phyloP scores from a whole-genome alignment of 2,888 invertebrate genomes.

The Drosophila melanosoma region DNA sequence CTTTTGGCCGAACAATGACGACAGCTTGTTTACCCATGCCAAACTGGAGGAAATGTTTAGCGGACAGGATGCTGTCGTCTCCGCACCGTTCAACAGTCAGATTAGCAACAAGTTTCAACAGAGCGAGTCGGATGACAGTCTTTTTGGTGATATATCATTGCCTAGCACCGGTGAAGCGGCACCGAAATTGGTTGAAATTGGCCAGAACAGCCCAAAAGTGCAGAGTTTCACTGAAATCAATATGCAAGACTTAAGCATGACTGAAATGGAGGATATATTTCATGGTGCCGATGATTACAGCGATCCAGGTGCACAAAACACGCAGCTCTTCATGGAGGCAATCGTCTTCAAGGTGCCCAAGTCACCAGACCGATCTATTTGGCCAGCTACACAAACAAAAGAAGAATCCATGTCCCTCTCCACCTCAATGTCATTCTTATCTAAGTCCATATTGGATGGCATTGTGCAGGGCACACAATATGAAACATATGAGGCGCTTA shows the following conservation, averaged over 20 bases:
- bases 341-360: constrained; percentile 76
- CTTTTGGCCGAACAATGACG: constrained; percentile 76
- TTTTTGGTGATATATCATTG: constrained; percentile 74
- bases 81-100: constrained; percentile 26
- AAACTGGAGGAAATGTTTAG: constrained; percentile 67
- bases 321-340: constrained; percentile 83
- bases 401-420: constrained; percentile 52
- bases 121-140: constrained; percentile 61
- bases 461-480: constrained; percentile 82
- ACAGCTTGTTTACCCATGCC: constrained; percentile 77
- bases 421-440: constrained; percentile 46
- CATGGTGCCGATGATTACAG: constrained; percentile 42
- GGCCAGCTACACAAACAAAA: neutral
- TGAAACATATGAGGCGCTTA: constrained; percentile 72
- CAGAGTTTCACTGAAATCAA: constrained; percentile 69
- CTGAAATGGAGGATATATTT: constrained; percentile 69
- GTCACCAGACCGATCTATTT: constrained; percentile 27
- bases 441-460: constrained; percentile 47
- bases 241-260: constrained; percentile 50
- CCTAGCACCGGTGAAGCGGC: constrained; percentile 14
- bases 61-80: constrained; percentile 30
- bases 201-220: neutral
- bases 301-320: constrained; percentile 74
- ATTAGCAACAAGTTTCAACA: constrained; percentile 27
- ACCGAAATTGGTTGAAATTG: neutral